Conservation (phyloP, 1,140 invertebrate species). For the Macrotrachela quadricornifera region DNA sequence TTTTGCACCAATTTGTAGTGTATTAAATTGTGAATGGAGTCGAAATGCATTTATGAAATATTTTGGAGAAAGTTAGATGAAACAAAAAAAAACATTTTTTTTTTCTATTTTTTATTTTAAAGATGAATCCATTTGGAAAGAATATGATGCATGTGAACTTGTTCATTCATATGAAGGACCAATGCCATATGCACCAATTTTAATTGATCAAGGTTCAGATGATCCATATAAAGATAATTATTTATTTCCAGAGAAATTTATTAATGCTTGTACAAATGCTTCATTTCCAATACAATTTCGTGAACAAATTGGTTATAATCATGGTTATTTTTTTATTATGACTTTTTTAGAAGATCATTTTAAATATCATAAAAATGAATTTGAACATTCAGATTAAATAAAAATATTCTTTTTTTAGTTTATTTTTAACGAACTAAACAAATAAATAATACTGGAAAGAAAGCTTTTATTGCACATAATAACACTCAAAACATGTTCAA, state of each 20-base stretch:
- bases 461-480: too few species aligned
- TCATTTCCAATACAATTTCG: slow-evolving; percentile 34
- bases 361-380: slow-evolving; percentile 42
- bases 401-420: too few species aligned
- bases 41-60: slow-evolving; percentile 59
- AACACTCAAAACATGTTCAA: too few species aligned
- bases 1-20: slow-evolving; percentile 88
- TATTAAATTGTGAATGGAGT: slow-evolving; percentile 50
- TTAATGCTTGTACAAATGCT: slow-evolving; percentile 45
- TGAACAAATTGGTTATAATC: slow-evolving; percentile 53
- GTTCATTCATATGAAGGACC: slow-evolving; percentile 59
- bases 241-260: slow-evolving; percentile 62
- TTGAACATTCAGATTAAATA: too few species aligned
- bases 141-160: slow-evolving; percentile 61
- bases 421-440: too few species aligned
- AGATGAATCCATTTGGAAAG: slow-evolving; percentile 9
- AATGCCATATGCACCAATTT: slow-evolving; percentile 24
- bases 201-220: slow-evolving; percentile 43
- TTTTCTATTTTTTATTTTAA: neutral
- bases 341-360: slow-evolving; percentile 84
- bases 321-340: slow-evolving; percentile 80
- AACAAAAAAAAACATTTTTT: neutral
- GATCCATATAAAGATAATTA: slow-evolving; percentile 52
- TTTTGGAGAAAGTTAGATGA: slow-evolving; percentile 38
- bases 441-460: too few species aligned